Evolutionary conservation across 2,113 vertebrate genomes (phyloP), one percentile per base, ranked within the genome.

Genomic region (Eubucco bourcierii): DNA sequence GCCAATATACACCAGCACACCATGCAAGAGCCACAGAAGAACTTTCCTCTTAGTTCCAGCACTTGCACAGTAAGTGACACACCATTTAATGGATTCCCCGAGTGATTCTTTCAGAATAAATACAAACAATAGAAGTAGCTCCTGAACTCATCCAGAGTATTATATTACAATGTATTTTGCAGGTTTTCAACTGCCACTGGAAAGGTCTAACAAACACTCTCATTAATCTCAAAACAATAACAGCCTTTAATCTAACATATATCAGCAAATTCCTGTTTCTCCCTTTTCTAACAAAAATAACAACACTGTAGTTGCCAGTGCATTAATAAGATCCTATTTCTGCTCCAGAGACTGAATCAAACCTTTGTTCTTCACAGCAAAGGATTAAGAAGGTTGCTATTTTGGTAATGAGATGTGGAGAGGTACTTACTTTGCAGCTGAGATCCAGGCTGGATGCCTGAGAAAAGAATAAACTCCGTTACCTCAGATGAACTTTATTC

Each of bases 221-320:
- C 67, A 96, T 97, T 97, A 97, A 97, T 96, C 93, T 92, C 95
- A 94, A 95, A 95, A 93, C 95, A 97, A 97, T 96, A 91, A 95
- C 80, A 97, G 95, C 85, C 93, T 96, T 97, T 97, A 97, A 97
- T 97, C 96, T 97, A 96, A 96, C 96, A 96, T 96, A 88, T 95
- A 98, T 97, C 97, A 97, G 97, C 96, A 97, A 97, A 97, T 97
- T 97, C 97, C 97, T 96, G 95, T 97, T 98, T 98, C 97, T 97
- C 96, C 86, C 91, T 97, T 97, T 97, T 96, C 95, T 96, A 96
- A 94, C 94, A 98, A 97, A 98, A 98, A 97, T 98, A 97, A 97
- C 97, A 97, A 97, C 95, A 97, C 47, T 68, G 91, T 56, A 74
- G 96, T 95, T 97, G 97, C 98, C 98, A 98, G 91, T 93, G 93